These are phyloP conservation scores for Epistrophe eligans DNA, from an alignment of 2,888 invertebrate genomes.

Conservation along the genomic window DNA sequence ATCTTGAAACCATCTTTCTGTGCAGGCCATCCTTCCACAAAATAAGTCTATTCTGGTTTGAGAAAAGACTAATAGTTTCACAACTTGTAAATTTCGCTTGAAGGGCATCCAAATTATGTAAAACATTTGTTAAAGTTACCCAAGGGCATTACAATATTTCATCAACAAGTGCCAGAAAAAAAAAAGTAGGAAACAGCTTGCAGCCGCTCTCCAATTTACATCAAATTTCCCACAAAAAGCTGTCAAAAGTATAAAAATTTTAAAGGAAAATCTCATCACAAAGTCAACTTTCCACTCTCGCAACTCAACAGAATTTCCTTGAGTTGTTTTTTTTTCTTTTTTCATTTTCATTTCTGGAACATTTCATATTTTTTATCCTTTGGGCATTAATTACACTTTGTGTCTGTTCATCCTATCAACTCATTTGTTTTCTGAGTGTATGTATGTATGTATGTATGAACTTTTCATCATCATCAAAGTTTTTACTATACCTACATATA, in stretches of 20 bases:
- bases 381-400: slow-evolving; percentile 75
- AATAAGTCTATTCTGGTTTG: too few relatives aligned
- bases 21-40: too few relatives aligned
- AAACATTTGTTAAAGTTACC: too few relatives aligned
- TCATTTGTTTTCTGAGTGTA: not conserved
- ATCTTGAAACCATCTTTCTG: too few relatives aligned
- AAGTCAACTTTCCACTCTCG: slow-evolving; percentile 56
- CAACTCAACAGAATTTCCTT: slow-evolving; percentile 43
- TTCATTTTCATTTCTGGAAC: slow-evolving; percentile 11
- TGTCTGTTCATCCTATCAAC: slow-evolving; percentile 63
- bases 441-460: slow-evolving; percentile 23
- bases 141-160: slow-evolving; percentile 17
- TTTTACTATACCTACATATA: not conserved
- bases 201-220: slow-evolving; percentile 59
- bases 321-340: slow-evolving; percentile 5
- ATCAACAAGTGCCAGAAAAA: not conserved
- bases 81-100: too few relatives aligned
- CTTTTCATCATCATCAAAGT: slow-evolving; percentile 56
- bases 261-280: slow-evolving; percentile 56
- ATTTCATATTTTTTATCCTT: slow-evolving; percentile 50
- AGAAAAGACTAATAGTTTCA: too few relatives aligned
- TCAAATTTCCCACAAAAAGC: slow-evolving; percentile 54
- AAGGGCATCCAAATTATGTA: too few relatives aligned
- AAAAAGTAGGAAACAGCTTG: slow-evolving; percentile 28
- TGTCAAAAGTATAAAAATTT: slow-evolving; percentile 54